Evolutionary conservation across 2,113 vertebrate genomes (phyloP), one percentile per base, ranked within the genome.

Genomic region (Heteronetta atricapilla): DNA sequence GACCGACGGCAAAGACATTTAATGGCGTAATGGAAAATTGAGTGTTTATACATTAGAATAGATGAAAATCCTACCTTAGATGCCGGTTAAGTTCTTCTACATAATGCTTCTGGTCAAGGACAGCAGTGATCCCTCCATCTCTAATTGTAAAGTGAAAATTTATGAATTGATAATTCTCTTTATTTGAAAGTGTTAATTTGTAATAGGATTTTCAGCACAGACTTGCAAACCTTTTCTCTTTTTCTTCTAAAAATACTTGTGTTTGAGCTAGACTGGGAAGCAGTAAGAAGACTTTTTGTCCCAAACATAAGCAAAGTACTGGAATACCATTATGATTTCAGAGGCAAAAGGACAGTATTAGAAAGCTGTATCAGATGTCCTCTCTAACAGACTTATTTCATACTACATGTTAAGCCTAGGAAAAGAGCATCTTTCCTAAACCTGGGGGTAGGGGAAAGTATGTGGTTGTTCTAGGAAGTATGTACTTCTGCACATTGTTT

Each of bases 71-170:
- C n/a, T 94, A 98, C 98, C 98, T 99, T 34, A 99, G 97, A 88
- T 99, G 98, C 36, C 99, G 98, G 95, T 99, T 99, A 60, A 99
- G 97, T 89, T 99, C 99, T 96, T 99, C 99, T 21, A 99, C 99
- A 48, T 99, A 99, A 97, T 99, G 99, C 96, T 99, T 99, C 97
- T 99, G 99, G 96, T 99, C 99, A 66, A 99, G 98, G 88, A 99
- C 99, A 94, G 98, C 98, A 9, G 99, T 99, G 96, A 99, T 99
- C 94, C 99, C 99, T 78, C 97, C 86, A 50, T 99, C 98, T 91
- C 99, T 98, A 89, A 74, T 93, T 79, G 80, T 50, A 85, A 94
- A 97, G 72, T 46, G 93, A 92, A 69, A 69, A 88, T 38, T 69
- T 38, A 60, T 48, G 79, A 62, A 80, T 15, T 55, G 17, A 91